A percentile compares a stretch with the other conserved stretches of the same genome.
Evolutionary conservation across 2,888 invertebrate species (phyloP).

Genomic region (Cephus pulcher): DNA sequence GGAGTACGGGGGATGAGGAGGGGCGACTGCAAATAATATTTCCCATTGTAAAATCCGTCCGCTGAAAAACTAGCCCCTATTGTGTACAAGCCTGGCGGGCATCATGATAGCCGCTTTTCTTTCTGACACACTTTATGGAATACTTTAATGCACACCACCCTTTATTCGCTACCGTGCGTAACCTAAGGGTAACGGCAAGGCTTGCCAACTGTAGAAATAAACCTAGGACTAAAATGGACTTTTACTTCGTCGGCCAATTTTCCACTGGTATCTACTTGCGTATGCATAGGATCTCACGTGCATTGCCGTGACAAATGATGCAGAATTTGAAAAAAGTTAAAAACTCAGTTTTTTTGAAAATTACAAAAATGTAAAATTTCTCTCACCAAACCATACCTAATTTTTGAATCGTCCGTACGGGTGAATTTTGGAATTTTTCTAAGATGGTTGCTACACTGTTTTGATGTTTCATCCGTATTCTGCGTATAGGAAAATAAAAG

Average conservation of each 20-base stretch:
- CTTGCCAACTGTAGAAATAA: neutral
- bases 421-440: too few species aligned
- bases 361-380: neutral
- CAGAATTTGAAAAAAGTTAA: neutral
- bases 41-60: slow-evolving; percentile 1
- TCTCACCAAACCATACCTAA: too few species aligned
- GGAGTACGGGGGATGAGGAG: too few species aligned
- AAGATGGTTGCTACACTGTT: neutral
- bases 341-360: neutral
- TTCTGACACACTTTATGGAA: neutral
- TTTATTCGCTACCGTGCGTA: neutral
- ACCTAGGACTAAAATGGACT: neutral
- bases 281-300: neutral
- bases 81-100: neutral
- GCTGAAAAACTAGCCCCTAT: slow-evolving; percentile 2
- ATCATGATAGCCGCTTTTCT: neutral
- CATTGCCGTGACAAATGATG: neutral
- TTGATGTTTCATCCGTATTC: neutral
- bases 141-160: neutral
- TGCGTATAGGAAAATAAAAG: neutral
- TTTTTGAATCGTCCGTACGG: too few species aligned
- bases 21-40: neutral
- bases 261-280: neutral
- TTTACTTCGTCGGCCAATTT: neutral
- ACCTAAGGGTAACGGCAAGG: neutral